Conservation (phyloP, 1,140 invertebrate species). For the Hypothenemus hampei region DNA sequence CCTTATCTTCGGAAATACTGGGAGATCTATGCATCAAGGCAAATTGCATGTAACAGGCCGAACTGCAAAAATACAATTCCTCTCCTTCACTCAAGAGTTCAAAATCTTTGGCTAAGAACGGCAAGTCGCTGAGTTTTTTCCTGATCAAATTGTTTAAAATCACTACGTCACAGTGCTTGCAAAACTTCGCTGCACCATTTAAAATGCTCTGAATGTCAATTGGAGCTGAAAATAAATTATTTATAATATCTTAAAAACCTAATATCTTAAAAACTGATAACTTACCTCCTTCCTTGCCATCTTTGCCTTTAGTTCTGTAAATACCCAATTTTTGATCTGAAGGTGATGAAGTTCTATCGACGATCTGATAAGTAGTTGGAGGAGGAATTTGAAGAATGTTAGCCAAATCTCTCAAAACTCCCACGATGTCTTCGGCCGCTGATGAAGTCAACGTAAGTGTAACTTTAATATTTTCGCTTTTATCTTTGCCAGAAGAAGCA, state of each 20-base stretch:
- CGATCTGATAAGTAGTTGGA: slow-evolving; percentile 78
- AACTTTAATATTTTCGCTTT: slow-evolving; percentile 85
- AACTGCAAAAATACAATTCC: slow-evolving; percentile 79
- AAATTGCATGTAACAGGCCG: slow-evolving; percentile 79
- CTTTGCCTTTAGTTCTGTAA: slow-evolving; percentile 75
- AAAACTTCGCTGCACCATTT: slow-evolving; percentile 84
- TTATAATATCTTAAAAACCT: too few relatives aligned
- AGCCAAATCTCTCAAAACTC: slow-evolving; percentile 83
- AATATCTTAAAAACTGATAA: slow-evolving; percentile 10
- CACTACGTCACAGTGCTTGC: slow-evolving; percentile 85
- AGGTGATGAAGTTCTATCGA: slow-evolving; percentile 71
- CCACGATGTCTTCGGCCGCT: slow-evolving; percentile 87
- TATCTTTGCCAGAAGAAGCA: slow-evolving; percentile 56
- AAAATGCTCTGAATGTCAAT: slow-evolving; percentile 87
- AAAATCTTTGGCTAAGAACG: slow-evolving; percentile 61
- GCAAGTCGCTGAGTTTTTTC: slow-evolving; percentile 77
- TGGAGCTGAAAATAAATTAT: slow-evolving; percentile 55
- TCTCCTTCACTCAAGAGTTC: slow-evolving; percentile 58
- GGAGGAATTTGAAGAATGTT: slow-evolving; percentile 87
- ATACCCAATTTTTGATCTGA: slow-evolving; percentile 75
- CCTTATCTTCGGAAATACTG: slow-evolving; percentile 51
- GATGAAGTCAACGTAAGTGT: slow-evolving; percentile 85
- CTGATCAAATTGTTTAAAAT: slow-evolving; percentile 75
- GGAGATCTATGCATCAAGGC: slow-evolving; percentile 60
- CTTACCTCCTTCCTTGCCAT: slow-evolving; percentile 72